A percentile compares a stretch with the other conserved stretches of the same genome.
Conservation (phyloP, 2,888 invertebrate species). For the Melieria omissa region DNA sequence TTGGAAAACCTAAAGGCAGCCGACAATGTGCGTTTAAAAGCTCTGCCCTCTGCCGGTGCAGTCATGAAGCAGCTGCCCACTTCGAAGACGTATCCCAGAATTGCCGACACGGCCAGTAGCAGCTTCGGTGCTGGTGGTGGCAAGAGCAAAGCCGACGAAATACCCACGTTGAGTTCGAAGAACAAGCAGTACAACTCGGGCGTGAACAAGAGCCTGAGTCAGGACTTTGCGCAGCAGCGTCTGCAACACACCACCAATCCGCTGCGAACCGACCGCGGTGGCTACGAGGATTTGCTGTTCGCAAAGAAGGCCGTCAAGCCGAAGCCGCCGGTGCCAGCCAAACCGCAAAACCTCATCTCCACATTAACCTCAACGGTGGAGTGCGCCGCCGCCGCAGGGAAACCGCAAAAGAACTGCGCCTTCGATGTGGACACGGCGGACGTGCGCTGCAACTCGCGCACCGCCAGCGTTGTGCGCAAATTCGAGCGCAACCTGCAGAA, state of each 20-base stretch:
- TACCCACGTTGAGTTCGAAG: conserved; percentile 63
- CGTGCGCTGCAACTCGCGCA: conserved; percentile 53
- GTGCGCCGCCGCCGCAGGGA: conserved; percentile 21
- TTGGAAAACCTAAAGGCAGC: conserved; percentile 52
- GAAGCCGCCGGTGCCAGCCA: conserved; percentile 63
- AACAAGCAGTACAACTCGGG: conserved; percentile 64
- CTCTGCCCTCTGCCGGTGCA: conserved; percentile 13
- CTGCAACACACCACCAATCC: conserved; percentile 59
- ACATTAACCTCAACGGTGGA: conserved; percentile 54
- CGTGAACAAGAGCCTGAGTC: conserved; percentile 65
- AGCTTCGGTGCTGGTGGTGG: conserved; percentile 21
- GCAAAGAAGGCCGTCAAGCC: conserved; percentile 56
- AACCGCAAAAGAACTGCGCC: conserved; percentile 53
- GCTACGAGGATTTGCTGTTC: conserved; percentile 54
- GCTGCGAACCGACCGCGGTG: conserved; percentile 41
- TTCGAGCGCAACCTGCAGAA: conserved; percentile 72
- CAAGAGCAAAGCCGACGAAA: conserved; percentile 54
- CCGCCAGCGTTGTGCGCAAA: conserved; percentile 64
- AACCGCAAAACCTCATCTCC: conserved; percentile 60
- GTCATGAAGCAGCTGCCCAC: conserved; percentile 55
- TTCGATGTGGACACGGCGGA: conserved; percentile 58
- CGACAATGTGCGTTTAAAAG: conserved; percentile 36
- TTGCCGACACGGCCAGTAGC: conserved; percentile 47
- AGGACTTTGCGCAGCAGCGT: conserved; percentile 65
- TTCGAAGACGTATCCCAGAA: conserved; percentile 62